Evolutionary conservation across 2,113 vertebrate species (phyloP).

Genomic region (Macheiramphus alcinus): DNA sequence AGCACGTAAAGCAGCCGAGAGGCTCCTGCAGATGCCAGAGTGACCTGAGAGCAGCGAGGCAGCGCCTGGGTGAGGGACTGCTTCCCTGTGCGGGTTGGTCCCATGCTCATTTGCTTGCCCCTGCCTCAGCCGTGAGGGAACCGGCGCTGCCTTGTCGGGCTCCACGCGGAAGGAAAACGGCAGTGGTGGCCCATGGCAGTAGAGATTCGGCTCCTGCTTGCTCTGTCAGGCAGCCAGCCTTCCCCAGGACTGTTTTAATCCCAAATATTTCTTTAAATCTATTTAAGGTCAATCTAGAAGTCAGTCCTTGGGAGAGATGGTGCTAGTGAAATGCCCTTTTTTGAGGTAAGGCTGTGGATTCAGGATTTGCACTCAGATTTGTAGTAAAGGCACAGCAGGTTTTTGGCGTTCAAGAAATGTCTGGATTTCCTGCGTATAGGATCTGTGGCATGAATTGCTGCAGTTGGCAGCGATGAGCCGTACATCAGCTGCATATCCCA

Average conservation of each 20-base stretch:
- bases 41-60: background rate
- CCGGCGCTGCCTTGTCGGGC: background rate
- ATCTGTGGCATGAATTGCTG: background rate
- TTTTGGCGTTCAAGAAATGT: background rate
- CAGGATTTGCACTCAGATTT: background rate
- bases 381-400: background rate
- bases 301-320: background rate
- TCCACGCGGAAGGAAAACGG: background rate
- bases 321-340: background rate
- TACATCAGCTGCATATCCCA: background rate
- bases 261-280: background rate
- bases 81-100: background rate
- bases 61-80: background rate
- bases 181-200: background rate
- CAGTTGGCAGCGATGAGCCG: background rate
- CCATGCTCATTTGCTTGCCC: background rate
- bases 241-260: background rate
- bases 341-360: background rate
- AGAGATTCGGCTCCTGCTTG: background rate
- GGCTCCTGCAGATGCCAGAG: background rate
- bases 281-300: background rate
- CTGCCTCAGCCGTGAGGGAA: background rate
- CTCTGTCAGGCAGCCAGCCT: background rate
- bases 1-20: background rate
- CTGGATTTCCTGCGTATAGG: background rate